Percentiles rank a stretch among this genome's conserved stretches.
These are phyloP conservation scores for Pantherophis alleghaniensis DNA, from an alignment of 2,797 vertebrate species.

Conservation along the genomic window DNA sequence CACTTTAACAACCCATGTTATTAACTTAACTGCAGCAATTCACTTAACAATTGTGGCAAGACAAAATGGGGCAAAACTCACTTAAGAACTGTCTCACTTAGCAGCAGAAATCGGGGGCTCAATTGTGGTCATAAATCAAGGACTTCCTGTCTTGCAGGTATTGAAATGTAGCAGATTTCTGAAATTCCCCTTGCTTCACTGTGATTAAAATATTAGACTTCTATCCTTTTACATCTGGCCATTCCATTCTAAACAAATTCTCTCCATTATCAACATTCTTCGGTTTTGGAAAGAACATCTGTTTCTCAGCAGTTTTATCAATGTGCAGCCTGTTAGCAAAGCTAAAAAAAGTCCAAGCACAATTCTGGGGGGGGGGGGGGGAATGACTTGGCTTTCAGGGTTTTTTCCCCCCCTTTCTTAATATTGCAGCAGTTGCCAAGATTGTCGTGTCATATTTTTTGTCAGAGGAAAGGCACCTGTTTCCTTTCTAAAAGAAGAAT, in stretches of 20 bases:
- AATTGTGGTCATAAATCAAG: too few species aligned
- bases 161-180: neutral
- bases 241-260: neutral
- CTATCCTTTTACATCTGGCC: neutral
- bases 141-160: too few species aligned
- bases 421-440: neutral
- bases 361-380: neutral
- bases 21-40: too few species aligned
- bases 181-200: neutral
- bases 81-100: too few species aligned
- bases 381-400: neutral
- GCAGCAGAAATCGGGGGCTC: too few species aligned
- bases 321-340: neutral
- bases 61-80: too few species aligned
- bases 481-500: neutral
- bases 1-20: too few species aligned
- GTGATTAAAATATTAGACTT: neutral
- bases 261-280: neutral
- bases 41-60: too few species aligned
- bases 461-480: neutral
- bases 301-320: conserved; percentile 6
- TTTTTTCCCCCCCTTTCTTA: neutral
- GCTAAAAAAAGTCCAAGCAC: neutral
- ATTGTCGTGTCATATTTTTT: neutral
- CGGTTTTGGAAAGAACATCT: conserved; percentile 1